These are phyloP conservation scores for Halichoeres trimaculatus DNA, from an alignment of 2,113 vertebrate genomes.

Conservation along the genomic window DNA sequence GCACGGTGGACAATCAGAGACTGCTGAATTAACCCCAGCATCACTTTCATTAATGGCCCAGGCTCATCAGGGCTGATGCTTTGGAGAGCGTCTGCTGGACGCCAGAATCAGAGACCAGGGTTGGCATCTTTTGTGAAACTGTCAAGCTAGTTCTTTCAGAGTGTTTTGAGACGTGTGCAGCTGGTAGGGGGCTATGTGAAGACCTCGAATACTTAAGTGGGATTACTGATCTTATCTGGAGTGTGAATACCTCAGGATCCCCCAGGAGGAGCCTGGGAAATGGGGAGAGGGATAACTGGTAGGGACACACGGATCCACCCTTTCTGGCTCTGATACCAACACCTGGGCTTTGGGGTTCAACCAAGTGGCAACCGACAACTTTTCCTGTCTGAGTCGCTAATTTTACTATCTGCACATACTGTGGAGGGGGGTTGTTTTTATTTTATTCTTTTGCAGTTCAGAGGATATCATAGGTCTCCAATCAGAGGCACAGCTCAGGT, in stretches of 20 bases:
- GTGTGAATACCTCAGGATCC: not conserved
- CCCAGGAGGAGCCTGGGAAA: not conserved
- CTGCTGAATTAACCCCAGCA: conserved; percentile 13
- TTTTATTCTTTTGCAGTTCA: too few relatives aligned
- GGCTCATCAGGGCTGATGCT: not conserved
- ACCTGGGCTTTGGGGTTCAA: too few relatives aligned
- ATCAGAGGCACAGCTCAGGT: too few relatives aligned
- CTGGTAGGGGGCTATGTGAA: not conserved
- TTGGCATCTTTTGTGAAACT: not conserved
- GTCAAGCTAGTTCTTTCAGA: not conserved
- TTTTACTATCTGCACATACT: too few relatives aligned
- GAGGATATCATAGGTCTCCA: too few relatives aligned
- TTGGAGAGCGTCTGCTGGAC: conserved; percentile 3
- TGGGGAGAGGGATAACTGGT: not conserved
- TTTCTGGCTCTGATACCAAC: too few relatives aligned
- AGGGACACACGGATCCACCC: too few relatives aligned
- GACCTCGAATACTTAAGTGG: not conserved
- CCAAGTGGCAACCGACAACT: too few relatives aligned
- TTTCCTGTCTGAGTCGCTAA: too few relatives aligned
- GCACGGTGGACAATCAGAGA: conserved; percentile 13
- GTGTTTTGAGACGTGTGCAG: not conserved
- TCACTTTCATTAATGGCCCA: conserved; percentile 17
- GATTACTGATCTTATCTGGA: not conserved
- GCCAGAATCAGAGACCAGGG: not conserved
- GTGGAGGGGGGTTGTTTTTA: too few relatives aligned